Conservation (phyloP, 2,113 vertebrate species). For the Beaufortia kweichowensis region DNA sequence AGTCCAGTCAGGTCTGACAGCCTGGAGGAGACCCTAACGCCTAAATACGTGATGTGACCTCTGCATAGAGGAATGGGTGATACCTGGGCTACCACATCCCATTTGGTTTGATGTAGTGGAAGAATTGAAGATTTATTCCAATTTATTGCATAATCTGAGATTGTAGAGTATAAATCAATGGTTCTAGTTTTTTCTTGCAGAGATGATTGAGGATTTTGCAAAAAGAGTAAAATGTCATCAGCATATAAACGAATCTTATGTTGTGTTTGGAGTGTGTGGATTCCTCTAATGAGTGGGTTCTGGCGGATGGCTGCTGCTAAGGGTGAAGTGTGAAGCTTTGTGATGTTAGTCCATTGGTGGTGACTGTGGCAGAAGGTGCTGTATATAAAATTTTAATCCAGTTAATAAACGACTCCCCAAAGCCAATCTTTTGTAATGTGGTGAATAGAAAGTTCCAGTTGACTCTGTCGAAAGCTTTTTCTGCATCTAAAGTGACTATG, state of each 20-base stretch:
- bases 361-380: background rate
- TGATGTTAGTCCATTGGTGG: background rate
- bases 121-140: background rate
- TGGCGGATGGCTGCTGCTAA: no score
- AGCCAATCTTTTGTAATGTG: background rate
- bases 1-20: no score
- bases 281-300: no score
- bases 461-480: background rate
- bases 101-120: no score
- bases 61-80: no score
- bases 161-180: background rate
- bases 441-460: background rate
- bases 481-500: no score
- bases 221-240: no score
- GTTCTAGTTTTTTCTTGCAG: background rate
- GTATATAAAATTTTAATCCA: background rate
- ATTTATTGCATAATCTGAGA: background rate
- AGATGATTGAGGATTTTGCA: background rate
- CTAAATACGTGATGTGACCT: no score
- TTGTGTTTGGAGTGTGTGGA: no score
- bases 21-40: no score
- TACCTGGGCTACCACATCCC: no score
- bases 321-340: background rate
- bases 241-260: no score
- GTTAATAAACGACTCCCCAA: background rate